Evolutionary conservation across 2,113 vertebrate genomes (phyloP).

Genomic region (Serinus canaria): DNA sequence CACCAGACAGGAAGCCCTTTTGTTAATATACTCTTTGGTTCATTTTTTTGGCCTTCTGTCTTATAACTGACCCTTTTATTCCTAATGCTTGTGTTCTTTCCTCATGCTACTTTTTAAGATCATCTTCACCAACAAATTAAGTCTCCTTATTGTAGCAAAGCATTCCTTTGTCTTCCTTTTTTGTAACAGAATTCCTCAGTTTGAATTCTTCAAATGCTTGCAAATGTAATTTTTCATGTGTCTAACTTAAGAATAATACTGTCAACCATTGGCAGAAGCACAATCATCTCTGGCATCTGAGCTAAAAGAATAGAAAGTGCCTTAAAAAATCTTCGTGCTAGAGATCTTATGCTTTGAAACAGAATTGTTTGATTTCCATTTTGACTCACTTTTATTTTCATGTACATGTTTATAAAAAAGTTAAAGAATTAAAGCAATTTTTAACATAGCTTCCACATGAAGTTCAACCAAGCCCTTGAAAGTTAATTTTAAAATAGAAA

Average conservation of each 20-base stretch:
- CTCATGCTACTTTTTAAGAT: neutral
- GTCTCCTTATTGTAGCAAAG: neutral
- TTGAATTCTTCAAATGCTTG: neutral
- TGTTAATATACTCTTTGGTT: neutral
- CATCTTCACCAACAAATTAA: neutral
- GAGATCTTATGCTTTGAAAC: neutral
- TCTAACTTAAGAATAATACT: neutral
- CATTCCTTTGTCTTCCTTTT: neutral
- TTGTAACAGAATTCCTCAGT: neutral
- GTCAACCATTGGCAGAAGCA: neutral
- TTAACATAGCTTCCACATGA: neutral
- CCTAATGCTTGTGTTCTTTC: neutral
- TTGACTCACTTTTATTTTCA: neutral
- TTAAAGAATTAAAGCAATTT: neutral
- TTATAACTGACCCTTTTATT: neutral
- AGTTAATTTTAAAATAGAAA: neutral
- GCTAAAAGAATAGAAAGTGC: neutral
- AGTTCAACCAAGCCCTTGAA: neutral
- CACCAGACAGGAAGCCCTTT: neutral
- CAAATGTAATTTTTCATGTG: neutral
- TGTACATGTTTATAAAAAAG: neutral
- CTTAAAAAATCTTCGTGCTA: neutral
- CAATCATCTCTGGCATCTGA: neutral
- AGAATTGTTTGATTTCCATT: neutral
- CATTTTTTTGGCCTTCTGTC: neutral